Conservation (phyloP, 2,888 invertebrate species). For the Margaritifera margaritifera region DNA sequence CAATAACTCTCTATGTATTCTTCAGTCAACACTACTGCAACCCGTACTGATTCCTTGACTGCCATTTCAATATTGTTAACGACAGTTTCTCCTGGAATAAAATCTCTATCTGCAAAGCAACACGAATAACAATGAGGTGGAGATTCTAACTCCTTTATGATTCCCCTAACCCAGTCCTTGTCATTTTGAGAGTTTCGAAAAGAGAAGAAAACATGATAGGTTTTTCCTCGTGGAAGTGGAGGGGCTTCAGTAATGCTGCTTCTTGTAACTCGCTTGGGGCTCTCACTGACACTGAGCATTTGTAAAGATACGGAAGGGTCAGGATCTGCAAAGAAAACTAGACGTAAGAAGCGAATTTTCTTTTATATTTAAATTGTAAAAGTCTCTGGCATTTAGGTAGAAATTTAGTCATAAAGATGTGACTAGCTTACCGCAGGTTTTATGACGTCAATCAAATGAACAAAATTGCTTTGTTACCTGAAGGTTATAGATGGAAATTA, state of each 20-base stretch:
- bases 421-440: no score
- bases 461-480: no score
- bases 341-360: no score
- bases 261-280: no score
- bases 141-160: constrained; percentile 15
- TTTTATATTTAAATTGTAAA: no score
- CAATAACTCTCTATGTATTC: constrained; percentile 23
- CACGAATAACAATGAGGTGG: constrained; percentile 16
- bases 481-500: no score
- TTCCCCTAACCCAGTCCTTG: constrained; percentile 21
- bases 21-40: constrained; percentile 17
- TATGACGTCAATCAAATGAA: no score
- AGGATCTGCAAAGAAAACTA: no score
- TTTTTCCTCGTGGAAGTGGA: constrained; percentile 18
- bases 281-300: no score
- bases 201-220: constrained; percentile 24
- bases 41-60: constrained; percentile 12
- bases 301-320: no score
- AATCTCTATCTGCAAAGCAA: constrained; percentile 21
- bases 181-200: constrained; percentile 19
- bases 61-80: constrained; percentile 15
- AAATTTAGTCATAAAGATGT: no score
- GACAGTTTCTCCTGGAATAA: constrained; percentile 12
- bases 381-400: no score
- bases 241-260: constrained; percentile 16